Base-by-base conservation (phyloP, 1,140 invertebrate genomes). In the Drosophila saltans region DNA sequence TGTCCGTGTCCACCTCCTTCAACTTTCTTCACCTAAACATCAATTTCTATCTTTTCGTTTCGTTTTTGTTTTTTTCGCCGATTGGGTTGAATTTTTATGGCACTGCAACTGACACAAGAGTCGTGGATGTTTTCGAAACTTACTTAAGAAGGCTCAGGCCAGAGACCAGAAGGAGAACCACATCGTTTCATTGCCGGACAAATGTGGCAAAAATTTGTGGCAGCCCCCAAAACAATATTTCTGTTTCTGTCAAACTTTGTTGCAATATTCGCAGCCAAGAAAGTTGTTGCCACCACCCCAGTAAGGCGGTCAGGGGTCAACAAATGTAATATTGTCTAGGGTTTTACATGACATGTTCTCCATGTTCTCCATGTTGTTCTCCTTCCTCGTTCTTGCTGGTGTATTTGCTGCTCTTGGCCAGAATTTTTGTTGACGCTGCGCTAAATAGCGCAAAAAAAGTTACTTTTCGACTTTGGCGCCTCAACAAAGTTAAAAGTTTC, bases 271-370 rank as follows among this genome's bases (percentile, higher is more conserved):
- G 73, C 36, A 65, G 74, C 73, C 60, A 36, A 77, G 60, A 76
- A 77, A 77, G 74, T 77, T 77, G 73, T 39, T 45, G 57, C 16
- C 11, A 39, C 24, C 16, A 28, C 57, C 55, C 28, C 28, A 30
- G 28, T 2, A 2, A 30, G 28, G 28, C 28, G 40, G 30, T 66
- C 48, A 21, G 74, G 77, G 73, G 73, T 77, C 74, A 77, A 77
- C 74, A 77, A 77, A 77, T 77, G 74, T 77, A 77, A 77, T 77
- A 77, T 77, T 77, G 74, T 77, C 74, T 77, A 39, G 74, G 66
- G 66, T 74, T 76, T 77, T 70, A 66, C 59, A 52, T 52, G 74
- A 76, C 72, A 70, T 55, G 41, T 66, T 59, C 67, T 24, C 45
- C 72, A 70, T 55, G 41, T 66, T 59, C 67, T 24, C 45, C 26